phyloP scores from a whole-genome alignment of 2,888 invertebrate genomes.

The Caenorhabditis angaria region DNA sequence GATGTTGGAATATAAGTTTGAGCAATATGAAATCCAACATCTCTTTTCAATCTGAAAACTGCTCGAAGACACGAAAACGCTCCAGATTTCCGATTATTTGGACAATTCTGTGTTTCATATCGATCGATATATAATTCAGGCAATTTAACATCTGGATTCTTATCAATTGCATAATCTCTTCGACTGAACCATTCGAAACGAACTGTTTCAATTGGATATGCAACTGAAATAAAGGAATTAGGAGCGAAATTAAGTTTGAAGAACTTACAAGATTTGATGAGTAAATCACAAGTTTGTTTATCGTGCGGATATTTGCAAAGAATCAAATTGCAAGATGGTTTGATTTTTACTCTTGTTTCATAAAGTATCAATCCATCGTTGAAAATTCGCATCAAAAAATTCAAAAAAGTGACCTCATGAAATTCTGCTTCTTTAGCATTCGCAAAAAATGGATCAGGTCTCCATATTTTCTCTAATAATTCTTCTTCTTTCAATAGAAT shows the following conservation, averaged over 20 bases:
- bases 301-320: conserved; percentile 72
- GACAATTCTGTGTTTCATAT: conserved; percentile 63
- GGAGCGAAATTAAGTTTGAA: not conserved
- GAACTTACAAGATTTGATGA: conserved; percentile 70
- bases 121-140: conserved; percentile 70
- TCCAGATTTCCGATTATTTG: conserved; percentile 62
- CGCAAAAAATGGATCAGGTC: conserved; percentile 69
- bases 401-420: conserved; percentile 72
- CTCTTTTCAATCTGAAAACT: conserved; percentile 68
- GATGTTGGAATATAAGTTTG: conserved; percentile 72
- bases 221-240: conserved; percentile 62
- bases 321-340: conserved; percentile 70
- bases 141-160: conserved; percentile 71
- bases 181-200: conserved; percentile 72
- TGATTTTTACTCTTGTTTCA: conserved; percentile 71
- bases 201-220: conserved; percentile 70
- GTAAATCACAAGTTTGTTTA: conserved; percentile 69
- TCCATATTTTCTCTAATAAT: conserved; percentile 70
- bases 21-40: conserved; percentile 71
- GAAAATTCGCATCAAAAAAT: conserved; percentile 71
- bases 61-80: conserved; percentile 56
- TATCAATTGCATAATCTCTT: conserved; percentile 68
- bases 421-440: conserved; percentile 72
- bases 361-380: conserved; percentile 70
- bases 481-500: conserved; percentile 69